Percentiles rank a stretch among this genome's conserved stretches.
Evolutionary conservation across 2,113 vertebrate species (phyloP).

Genomic region (Oncorhynchus mykiss): DNA sequence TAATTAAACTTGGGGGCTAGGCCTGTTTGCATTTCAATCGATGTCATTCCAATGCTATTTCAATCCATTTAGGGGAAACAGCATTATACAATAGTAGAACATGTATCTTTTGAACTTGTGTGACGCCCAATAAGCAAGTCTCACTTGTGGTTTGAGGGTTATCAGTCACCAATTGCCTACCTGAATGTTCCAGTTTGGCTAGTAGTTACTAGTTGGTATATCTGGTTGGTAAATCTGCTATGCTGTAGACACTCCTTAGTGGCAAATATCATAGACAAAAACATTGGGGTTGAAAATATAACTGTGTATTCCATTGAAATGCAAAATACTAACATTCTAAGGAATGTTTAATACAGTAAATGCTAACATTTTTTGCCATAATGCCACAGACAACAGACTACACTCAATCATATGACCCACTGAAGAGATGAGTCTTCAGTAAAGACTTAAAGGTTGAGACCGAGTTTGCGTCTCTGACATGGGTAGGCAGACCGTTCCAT

Average conservation of each 20-base stretch:
- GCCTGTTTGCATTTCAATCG: not conserved
- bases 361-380: not conserved
- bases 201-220: not conserved
- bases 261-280: not conserved
- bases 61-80: not conserved
- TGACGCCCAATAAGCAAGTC: too few species aligned
- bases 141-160: not conserved
- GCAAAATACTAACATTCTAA: not conserved
- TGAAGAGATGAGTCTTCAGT: too few species aligned
- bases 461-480: too few species aligned
- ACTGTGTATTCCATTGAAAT: not conserved
- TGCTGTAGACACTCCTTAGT: not conserved
- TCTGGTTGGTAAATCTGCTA: too few species aligned
- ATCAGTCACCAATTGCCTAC: not conserved
- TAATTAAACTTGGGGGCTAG: not conserved
- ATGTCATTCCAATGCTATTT: not conserved
- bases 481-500: too few species aligned
- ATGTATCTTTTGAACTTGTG: not conserved
- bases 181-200: not conserved
- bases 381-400: conserved; percentile 7
- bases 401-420: too few species aligned
- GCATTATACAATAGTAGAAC: not conserved
- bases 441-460: too few species aligned
- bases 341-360: not conserved
- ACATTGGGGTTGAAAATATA: not conserved